A percentile compares a stretch with the other conserved stretches of the same genome.
Conservation (phyloP, 2,113 vertebrate genomes). For the Tor tambroides region DNA sequence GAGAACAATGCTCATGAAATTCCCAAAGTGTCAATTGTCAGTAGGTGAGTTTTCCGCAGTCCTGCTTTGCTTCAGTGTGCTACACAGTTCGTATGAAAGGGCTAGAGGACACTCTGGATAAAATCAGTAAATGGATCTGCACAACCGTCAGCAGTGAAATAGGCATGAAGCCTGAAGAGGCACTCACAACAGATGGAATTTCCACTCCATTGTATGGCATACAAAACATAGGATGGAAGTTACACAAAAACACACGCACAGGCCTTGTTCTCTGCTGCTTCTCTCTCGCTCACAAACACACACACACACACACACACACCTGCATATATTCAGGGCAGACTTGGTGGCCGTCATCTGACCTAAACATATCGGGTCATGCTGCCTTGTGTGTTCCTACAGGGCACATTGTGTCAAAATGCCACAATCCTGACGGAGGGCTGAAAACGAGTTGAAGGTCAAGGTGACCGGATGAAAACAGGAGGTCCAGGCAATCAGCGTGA, state of each 20-base stretch:
- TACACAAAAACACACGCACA: slow-evolving; percentile 39
- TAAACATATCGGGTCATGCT: slow-evolving; percentile 60
- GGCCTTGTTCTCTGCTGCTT: not conserved
- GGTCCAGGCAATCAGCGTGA: slow-evolving; percentile 57
- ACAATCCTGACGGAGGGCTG: slow-evolving; percentile 53
- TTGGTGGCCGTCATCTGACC: slow-evolving; percentile 69
- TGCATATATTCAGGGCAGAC: slow-evolving; percentile 55
- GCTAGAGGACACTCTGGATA: not conserved
- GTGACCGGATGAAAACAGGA: slow-evolving; percentile 52
- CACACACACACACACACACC: slow-evolving; percentile 31
- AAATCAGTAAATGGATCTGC: slow-evolving; percentile 19
- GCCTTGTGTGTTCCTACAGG: slow-evolving; percentile 57
- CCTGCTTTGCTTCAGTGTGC: not conserved
- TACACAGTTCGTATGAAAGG: not conserved
- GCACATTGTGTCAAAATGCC: slow-evolving; percentile 63
- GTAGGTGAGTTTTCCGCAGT: not conserved
- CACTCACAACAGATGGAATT: slow-evolving; percentile 69
- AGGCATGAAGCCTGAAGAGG: slow-evolving; percentile 65
- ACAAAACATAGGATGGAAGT: slow-evolving; percentile 26
- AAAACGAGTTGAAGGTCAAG: slow-evolving; percentile 73
- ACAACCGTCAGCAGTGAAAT: slow-evolving; percentile 51
- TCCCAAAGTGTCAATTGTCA: not conserved
- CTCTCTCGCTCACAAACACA: slow-evolving; percentile 21
- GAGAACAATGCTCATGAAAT: not conserved
- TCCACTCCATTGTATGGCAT: slow-evolving; percentile 48